A percentile compares a stretch with the other conserved stretches of the same genome.
These are phyloP conservation scores for Atlantisia rogersi DNA, from an alignment of 2,113 vertebrate genomes.

Conservation along the genomic window DNA sequence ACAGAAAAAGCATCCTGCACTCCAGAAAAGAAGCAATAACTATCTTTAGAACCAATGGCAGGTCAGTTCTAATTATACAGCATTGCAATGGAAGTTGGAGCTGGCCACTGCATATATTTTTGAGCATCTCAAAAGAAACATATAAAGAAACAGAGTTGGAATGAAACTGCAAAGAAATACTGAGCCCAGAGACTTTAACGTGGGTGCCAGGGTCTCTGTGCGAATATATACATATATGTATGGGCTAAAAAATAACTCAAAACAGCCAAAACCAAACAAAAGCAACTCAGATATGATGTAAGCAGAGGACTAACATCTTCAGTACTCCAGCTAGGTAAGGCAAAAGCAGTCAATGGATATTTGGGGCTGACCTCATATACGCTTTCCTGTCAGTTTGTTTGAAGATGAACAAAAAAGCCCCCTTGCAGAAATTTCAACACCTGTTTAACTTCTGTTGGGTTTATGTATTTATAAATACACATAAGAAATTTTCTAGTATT, in stretches of 20 bases:
- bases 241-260: neutral
- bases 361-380: neutral
- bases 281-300: neutral
- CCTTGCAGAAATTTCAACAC: neutral
- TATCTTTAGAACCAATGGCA: neutral
- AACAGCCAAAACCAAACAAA: too few species aligned
- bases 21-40: neutral
- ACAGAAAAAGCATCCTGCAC: neutral
- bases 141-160: neutral
- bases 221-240: neutral
- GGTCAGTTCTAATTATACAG: neutral
- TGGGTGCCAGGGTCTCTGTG: neutral
- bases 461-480: neutral
- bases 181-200: neutral
- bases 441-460: neutral
- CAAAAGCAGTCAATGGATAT: neutral
- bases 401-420: neutral
- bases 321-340: neutral
- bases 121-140: neutral
- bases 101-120: neutral
- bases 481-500: neutral
- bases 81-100: neutral
- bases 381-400: neutral
- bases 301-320: neutral
- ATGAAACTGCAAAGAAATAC: neutral